phyloP scores from a whole-genome alignment of 2,888 invertebrate species.

The Blastobasis lacticolella region DNA sequence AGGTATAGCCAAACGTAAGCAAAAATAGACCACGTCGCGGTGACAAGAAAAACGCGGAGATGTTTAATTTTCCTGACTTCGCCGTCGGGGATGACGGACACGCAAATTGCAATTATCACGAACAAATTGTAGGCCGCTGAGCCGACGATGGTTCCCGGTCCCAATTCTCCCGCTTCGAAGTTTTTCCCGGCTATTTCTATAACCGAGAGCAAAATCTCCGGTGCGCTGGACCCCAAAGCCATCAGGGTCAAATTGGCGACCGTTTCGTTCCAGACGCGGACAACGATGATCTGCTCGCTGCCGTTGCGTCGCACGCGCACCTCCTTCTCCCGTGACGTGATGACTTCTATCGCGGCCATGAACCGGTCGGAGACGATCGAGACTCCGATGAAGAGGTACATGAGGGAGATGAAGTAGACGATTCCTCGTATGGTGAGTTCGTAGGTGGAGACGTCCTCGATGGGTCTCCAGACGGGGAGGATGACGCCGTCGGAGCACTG shows the following conservation, averaged over 20 bases:
- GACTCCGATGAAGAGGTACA: constrained; percentile 98
- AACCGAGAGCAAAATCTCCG: constrained; percentile 97
- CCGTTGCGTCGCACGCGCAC: constrained; percentile 92
- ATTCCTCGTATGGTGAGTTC: constrained; percentile 90
- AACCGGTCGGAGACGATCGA: constrained; percentile 99
- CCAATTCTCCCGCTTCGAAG: constrained; percentile 96
- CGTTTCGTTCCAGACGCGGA: constrained; percentile 99
- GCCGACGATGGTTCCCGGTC: constrained; percentile 98
- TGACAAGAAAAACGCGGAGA: constrained; percentile 96
- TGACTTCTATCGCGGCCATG: constrained; percentile 99
- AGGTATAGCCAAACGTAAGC: constrained; percentile 99
- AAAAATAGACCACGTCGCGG: constrained; percentile 97
- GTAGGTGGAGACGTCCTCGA: constrained; percentile 80
- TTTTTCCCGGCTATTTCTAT: constrained; percentile 98
- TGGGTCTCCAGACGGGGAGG: constrained; percentile 92
- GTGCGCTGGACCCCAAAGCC: constrained; percentile 99
- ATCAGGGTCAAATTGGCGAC: constrained; percentile 98
- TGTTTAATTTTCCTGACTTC: constrained; percentile 96
- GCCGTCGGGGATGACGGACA: constrained; percentile 91
- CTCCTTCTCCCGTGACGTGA: constrained; percentile 97
- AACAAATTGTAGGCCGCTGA: constrained; percentile 99
- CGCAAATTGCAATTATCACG: constrained; percentile 97
- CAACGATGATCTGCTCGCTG: constrained; percentile 91
- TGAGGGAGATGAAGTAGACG: constrained; percentile 90
- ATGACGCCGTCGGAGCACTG: constrained; percentile 89